These are phyloP conservation scores for Sesia apiformis DNA, from an alignment of 2,888 invertebrate genomes.

Conservation along the genomic window DNA sequence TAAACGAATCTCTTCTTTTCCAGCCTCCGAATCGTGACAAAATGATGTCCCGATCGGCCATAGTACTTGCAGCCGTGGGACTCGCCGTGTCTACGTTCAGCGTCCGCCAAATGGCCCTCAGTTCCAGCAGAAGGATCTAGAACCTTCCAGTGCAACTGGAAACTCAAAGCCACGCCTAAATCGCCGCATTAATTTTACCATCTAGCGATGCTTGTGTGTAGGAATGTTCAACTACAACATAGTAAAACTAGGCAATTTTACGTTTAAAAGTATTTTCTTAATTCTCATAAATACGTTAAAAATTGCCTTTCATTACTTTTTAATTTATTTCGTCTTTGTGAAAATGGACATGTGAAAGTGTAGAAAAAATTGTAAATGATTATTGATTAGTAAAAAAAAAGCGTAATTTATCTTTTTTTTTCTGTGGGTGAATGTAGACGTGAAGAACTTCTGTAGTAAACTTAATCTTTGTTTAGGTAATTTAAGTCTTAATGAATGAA, in stretches of 20 bases:
- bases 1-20: constrained; percentile 13
- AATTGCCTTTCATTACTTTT: constrained; percentile 2
- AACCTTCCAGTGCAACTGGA: constrained; percentile 1
- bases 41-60: constrained; percentile 72
- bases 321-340: constrained; percentile 1
- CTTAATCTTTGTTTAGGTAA: constrained; percentile 2
- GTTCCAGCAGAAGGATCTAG: constrained; percentile 58
- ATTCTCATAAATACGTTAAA: constrained; percentile 4
- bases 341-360: constrained; percentile 1
- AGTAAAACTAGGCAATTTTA: constrained; percentile 7
- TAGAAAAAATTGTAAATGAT: constrained; percentile 11
- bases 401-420: constrained; percentile 10
- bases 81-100: constrained; percentile 77
- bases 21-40: constrained; percentile 72
- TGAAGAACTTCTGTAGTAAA: not conserved
- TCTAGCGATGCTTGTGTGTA: constrained; percentile 9
- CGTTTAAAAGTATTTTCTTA: constrained; percentile 3
- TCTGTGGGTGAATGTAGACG: constrained; percentile 12
- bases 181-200: constrained; percentile 5
- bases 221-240: constrained; percentile 2
- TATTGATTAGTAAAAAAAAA: constrained; percentile 17
- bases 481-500: not conserved
- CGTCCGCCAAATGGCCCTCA: constrained; percentile 75
- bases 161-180: constrained; percentile 1
- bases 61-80: constrained; percentile 73